A percentile compares a stretch with the other conserved stretches of the same genome.
phyloP scores from a whole-genome alignment of 2,797 vertebrate species.

The Pipistrellus pipistrellus region DNA sequence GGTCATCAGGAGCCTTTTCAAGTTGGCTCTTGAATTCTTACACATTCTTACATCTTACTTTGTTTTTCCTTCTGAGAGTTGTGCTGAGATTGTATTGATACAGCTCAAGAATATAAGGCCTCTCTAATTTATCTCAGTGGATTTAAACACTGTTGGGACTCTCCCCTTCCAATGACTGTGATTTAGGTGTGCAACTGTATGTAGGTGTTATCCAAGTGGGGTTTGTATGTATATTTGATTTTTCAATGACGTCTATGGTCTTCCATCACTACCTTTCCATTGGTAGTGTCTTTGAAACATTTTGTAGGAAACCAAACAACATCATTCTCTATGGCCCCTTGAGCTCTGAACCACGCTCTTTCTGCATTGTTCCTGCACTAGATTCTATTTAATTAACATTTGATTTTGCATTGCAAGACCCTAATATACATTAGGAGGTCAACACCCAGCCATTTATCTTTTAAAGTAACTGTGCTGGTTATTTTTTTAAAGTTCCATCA shows the following conservation, averaged over 20 bases:
- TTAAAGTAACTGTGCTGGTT: slow-evolving; percentile 87
- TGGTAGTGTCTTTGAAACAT: slow-evolving; percentile 62
- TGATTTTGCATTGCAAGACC: slow-evolving; percentile 89
- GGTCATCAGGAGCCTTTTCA: neutral
- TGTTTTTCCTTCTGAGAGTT: slow-evolving; percentile 56
- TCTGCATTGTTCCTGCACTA: slow-evolving; percentile 78
- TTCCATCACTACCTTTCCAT: neutral
- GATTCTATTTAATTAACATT: slow-evolving; percentile 89
- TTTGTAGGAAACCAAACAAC: slow-evolving; percentile 59
- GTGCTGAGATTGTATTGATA: neutral
- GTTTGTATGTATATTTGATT: slow-evolving; percentile 30
- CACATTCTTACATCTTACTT: neutral
- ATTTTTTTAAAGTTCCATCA: slow-evolving; percentile 87
- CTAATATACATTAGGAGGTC: slow-evolving; percentile 88
- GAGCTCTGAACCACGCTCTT: slow-evolving; percentile 74
- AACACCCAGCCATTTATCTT: slow-evolving; percentile 87
- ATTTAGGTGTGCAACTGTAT: neutral
- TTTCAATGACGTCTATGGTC: neutral
- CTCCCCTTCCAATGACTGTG: neutral
- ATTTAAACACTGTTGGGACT: neutral
- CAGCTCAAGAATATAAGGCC: slow-evolving; percentile 30
- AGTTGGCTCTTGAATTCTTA: slow-evolving; percentile 17
- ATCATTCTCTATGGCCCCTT: slow-evolving; percentile 74
- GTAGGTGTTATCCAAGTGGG: slow-evolving; percentile 36
- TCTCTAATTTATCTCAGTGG: neutral